Conservation (phyloP, 2,113 vertebrate genomes). For the Brachyhypopomus gauderio region DNA sequence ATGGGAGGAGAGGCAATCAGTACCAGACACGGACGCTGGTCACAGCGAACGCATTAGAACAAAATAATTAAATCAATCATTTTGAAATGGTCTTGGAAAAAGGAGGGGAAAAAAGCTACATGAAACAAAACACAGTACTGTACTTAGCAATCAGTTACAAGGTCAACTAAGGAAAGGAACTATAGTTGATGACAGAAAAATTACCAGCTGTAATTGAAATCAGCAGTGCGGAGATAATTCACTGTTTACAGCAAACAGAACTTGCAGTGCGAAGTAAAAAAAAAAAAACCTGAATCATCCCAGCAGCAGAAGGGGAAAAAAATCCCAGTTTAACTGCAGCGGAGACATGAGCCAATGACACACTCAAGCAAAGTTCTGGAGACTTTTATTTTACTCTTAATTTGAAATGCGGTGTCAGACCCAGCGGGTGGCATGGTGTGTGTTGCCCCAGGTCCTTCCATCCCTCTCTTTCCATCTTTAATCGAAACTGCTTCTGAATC, state of each 20-base stretch:
- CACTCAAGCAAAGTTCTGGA: not conserved
- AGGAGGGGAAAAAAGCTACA: not conserved
- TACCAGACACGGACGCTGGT: not conserved
- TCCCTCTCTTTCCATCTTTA: too few species aligned
- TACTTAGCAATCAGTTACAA: too few species aligned
- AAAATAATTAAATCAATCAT: not conserved
- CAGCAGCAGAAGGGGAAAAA: not conserved
- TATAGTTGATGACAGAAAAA: not conserved
- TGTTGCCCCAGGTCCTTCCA: not conserved
- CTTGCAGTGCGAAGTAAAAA: not conserved
- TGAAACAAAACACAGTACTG: not conserved
- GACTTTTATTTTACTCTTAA: not conserved
- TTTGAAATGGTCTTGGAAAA: not conserved
- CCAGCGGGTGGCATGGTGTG: not conserved
- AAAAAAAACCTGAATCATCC: too few species aligned
- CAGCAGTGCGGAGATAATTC: not conserved
- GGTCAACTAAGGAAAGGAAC: not conserved
- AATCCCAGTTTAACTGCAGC: too few species aligned
- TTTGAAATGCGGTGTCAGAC: not conserved
- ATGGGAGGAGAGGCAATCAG: not conserved
- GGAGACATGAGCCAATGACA: not conserved
- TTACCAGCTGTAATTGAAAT: not conserved
- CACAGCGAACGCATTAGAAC: not conserved
- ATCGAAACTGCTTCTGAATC: too few species aligned
- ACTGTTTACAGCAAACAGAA: not conserved